These are phyloP conservation scores for Cyphomyrmex costatus DNA, from an alignment of 1,140 invertebrate genomes.

Conservation along the genomic window DNA sequence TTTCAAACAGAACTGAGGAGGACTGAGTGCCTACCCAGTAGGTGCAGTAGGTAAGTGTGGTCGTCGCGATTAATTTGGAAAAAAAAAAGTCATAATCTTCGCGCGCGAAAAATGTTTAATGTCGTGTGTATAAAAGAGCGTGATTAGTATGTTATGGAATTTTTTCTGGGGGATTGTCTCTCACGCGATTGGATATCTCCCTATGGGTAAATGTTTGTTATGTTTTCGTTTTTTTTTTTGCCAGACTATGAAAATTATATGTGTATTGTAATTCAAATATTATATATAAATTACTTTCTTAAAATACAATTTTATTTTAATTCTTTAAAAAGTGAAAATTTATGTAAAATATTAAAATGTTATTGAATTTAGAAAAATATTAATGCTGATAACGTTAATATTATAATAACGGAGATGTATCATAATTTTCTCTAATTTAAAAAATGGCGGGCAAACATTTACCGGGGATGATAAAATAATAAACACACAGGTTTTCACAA, in stretches of 20 bases:
- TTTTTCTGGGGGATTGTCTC: conserved; percentile 62
- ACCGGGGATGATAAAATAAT: conserved; percentile 66
- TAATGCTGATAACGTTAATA: neutral
- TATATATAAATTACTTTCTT: neutral
- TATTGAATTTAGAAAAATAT: neutral
- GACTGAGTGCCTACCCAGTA: conserved; percentile 85
- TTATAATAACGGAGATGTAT: conserved; percentile 1
- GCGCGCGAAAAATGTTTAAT: conserved; percentile 38
- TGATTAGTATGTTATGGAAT: conserved; percentile 28
- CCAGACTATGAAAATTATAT: neutral
- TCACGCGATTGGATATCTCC: conserved; percentile 55
- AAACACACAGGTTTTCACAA: conserved; percentile 51
- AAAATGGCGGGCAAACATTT: conserved; percentile 76
- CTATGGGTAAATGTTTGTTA: conserved; percentile 78
- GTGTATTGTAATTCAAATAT: conserved; percentile 12
- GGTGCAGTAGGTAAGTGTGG: conserved; percentile 86
- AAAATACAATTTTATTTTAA: neutral
- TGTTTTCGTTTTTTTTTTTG: conserved; percentile 12
- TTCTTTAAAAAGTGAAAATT: conserved; percentile 3
- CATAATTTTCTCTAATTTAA: conserved; percentile 16
- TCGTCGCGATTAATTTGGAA: conserved; percentile 83
- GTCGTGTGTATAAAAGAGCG: conserved; percentile 15
- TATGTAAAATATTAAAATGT: neutral
- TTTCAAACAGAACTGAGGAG: conserved; percentile 87
- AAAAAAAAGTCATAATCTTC: conserved; percentile 54